A percentile compares a stretch with the other conserved stretches of the same genome.
phyloP scores from a whole-genome alignment of 2,797 vertebrate genomes.

The Sciurus vulgaris region DNA sequence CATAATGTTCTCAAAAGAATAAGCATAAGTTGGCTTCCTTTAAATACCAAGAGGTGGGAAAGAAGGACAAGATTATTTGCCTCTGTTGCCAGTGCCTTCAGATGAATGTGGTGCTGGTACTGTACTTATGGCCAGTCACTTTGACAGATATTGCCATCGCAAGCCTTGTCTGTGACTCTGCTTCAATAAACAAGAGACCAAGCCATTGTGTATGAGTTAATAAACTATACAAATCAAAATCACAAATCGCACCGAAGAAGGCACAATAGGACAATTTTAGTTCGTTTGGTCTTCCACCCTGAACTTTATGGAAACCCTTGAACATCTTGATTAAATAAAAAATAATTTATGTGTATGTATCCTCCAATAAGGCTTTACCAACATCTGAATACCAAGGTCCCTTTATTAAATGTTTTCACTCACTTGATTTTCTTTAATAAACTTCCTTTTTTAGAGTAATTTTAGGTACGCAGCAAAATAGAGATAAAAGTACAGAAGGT shows the following conservation, averaged over 20 bases:
- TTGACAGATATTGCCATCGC: not conserved
- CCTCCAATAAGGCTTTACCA: not conserved
- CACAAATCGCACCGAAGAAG: not conserved
- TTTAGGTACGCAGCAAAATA: not conserved
- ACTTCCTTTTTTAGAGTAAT: constrained; percentile 1
- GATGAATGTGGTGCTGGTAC: too few species aligned
- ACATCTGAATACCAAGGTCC: not conserved
- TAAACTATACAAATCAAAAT: not conserved
- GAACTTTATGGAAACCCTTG: not conserved
- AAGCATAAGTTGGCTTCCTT: not conserved
- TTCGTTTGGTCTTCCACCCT: not conserved
- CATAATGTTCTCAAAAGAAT: not conserved
- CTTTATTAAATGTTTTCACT: not conserved
- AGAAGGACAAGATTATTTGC: not conserved
- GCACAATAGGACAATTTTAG: not conserved
- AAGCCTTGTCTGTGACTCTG: not conserved
- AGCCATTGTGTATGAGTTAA: not conserved
- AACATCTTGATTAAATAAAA: not conserved
- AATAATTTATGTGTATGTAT: not conserved
- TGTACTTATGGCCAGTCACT: not conserved
- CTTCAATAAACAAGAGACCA: not conserved
- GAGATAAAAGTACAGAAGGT: not conserved
- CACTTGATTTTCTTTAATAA: not conserved
- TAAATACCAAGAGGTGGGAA: not conserved
- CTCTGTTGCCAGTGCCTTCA: too few species aligned